Evolutionary conservation across 2,797 vertebrate species (phyloP), one percentile per base, ranked within the genome.

Genomic region (Triplophysa bombifrons): DNA sequence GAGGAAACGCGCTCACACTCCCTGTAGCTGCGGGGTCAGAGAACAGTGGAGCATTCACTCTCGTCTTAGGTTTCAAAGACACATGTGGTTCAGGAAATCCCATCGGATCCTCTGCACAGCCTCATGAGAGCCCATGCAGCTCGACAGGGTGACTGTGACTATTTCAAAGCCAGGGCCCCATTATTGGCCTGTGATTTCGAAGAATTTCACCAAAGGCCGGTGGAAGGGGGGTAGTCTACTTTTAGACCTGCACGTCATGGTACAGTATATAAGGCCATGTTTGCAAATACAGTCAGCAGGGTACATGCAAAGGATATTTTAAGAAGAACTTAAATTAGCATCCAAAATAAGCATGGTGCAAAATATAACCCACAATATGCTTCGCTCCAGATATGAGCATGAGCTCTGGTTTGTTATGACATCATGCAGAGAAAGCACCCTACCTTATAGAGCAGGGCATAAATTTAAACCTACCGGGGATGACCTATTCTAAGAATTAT

Each of bases 311-410:
- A 53, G 5, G 74, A 1, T 85, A 84, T 80, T 75, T 85, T 80
- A 82, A 82, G 80, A 50, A 78, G 56, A 56, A 65, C 72, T 74
- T 51, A 75, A 80, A 80, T 75, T 34, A 68, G 70, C 10, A 8
- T 20, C 50, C 73, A 56, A 20, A 84, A 71, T 72, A 77, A 80
- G 82, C 69, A 74, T 61, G 61, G 11, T 67, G 53, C 17, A 75
- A 82, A 85, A 84, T 80, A 82, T 75, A 64, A 77, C 70, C 67
- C 67, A 76, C 48, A 44, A 34, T 63, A 75, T 44, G 61, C 48
- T 50, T 78, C 78, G 72, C 73, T 83, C 77, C 84, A 78, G 70
- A 85, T 84, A 85, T 84, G 84, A 80, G 65, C 84, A 84, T 75
- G 74, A 78, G 41, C 74, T 64, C 46, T 38, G 20, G 30, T 51